Evolutionary conservation across 2,113 vertebrate species (phyloP), one percentile per base, ranked within the genome.

Genomic region (Ptilorrhoa leucosticta): DNA sequence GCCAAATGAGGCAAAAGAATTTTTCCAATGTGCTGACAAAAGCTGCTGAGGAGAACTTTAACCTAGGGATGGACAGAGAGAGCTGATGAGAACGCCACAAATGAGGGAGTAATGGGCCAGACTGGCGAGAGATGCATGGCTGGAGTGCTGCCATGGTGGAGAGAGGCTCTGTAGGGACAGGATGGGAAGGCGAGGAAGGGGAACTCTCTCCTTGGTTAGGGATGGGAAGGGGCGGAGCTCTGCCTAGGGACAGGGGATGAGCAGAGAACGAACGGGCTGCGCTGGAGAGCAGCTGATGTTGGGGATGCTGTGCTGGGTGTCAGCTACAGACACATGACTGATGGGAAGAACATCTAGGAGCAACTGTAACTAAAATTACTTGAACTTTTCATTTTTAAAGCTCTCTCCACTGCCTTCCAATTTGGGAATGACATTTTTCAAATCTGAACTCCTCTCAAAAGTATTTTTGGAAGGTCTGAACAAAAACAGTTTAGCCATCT

Each of bases 391-490:
- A 24, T 79, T 93, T 94, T 91, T 85, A 85, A 93, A 94, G 51
- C 78, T 94, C 50, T 87, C 86, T 91, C 61, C 45, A 61, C 65
- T 94, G 73, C 71, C 39, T 95, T 93, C 91, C 81, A 93, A 77
- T 91, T 85, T 90, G 73, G 54, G 78, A 92, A 65, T 96, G 95
- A 94, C 93, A 96, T 93, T 95, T 96, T 87, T 72, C 35, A 61
- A 82, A 75, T 64, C 78, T 95, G 50, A 84, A 68, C 83, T 83
- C 69, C 66, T 75, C 83, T 93, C 83, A 87, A 76, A 91, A 91
- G 53, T 94, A 95, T 91, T 96, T 97, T 91, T 93, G 93, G 91
- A 61, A 94, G 45, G 73, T 89, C 84, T 91, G 91, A 96, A 87
- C 65, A 79, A 94, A 97, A 95, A 7, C 83, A 87, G 78, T 91